These are phyloP conservation scores for Oscheius sp. DNA, from an alignment of 2,888 invertebrate genomes.

Conservation along the genomic window DNA sequence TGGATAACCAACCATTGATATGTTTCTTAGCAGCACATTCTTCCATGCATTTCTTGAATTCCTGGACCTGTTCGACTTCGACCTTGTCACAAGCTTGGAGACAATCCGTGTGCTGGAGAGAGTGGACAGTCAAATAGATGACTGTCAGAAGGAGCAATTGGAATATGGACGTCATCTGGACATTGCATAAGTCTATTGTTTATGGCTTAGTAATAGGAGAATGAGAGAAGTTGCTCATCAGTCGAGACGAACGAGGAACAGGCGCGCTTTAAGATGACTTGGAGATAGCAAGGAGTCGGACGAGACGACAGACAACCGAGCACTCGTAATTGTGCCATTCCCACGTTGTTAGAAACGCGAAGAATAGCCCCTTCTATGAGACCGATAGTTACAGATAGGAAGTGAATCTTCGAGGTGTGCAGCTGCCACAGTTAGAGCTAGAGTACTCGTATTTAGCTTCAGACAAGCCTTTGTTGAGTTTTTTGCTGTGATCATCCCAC, in stretches of 20 bases:
- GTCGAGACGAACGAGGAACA: slow-evolving; percentile 27
- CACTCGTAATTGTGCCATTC: slow-evolving; percentile 30
- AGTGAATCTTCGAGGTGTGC: too few relatives aligned
- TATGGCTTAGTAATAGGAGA: slow-evolving; percentile 19
- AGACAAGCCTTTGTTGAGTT: too few relatives aligned
- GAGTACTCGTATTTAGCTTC: too few relatives aligned
- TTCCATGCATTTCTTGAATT: slow-evolving; percentile 26
- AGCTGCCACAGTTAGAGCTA: too few relatives aligned
- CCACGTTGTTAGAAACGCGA: not conserved
- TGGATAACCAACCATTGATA: not conserved
- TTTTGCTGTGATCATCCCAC: too few relatives aligned
- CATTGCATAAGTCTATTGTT: not conserved
- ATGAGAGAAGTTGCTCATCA: slow-evolving; percentile 26
- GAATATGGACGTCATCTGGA: not conserved
- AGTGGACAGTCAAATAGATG: too few relatives aligned
- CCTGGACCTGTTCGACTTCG: not conserved
- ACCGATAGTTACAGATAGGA: too few relatives aligned
- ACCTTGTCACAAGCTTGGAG: slow-evolving; percentile 27
- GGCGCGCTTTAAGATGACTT: slow-evolving; percentile 28
- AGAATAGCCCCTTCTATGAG: too few relatives aligned
- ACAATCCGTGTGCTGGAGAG: slow-evolving; percentile 24
- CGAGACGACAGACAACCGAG: slow-evolving; percentile 9
- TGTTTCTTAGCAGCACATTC: slow-evolving; percentile 22
- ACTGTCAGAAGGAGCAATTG: not conserved
- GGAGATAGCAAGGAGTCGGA: slow-evolving; percentile 3